Conservation (phyloP, 2,113 vertebrate species). For the human (Homo sapiens) region GRCh38 chr15:59729501-59730000, state of each 20-base stretch:
- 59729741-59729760: background rate
- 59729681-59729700: background rate
- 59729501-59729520: conserved; percentile 8
- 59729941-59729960: too few species aligned
- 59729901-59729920: too few species aligned
- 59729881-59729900: background rate
- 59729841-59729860: background rate
- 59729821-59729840: background rate
- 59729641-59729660: background rate
- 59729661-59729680: background rate
- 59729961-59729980: too few species aligned
- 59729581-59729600: background rate
- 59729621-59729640: background rate
- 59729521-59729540: background rate
- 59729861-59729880: background rate
- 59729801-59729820: background rate
- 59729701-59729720: background rate
- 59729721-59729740: background rate
- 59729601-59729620: background rate
- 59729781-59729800: background rate
- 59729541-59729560: background rate
- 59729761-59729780: background rate
- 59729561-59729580: background rate
- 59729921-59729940: too few species aligned
- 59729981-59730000: too few species aligned